phyloP scores from a whole-genome alignment of 1,140 invertebrate genomes.

The Trialeurodes vaporariorum region DNA sequence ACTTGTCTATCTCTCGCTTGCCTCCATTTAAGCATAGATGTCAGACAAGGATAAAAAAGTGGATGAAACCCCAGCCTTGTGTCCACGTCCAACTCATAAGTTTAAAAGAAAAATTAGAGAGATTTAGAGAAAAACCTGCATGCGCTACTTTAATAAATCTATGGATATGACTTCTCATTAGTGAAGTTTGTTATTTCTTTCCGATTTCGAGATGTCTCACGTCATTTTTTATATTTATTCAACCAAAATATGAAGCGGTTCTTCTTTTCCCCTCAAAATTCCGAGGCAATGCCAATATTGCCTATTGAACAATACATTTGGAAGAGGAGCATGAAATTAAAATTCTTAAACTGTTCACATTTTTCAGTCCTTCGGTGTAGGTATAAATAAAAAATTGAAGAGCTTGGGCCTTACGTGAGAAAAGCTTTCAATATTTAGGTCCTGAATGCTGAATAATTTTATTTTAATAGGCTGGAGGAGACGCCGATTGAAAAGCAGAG shows the following conservation, averaged over 20 bases:
- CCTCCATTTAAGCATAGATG: neutral
- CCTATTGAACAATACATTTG: no score
- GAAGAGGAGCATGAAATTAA: neutral
- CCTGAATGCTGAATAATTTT: neutral
- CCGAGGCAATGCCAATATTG: no score
- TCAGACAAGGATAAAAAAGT: neutral
- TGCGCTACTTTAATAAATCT: no score
- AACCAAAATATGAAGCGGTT: neutral
- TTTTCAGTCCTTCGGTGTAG: neutral
- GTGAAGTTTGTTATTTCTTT: no score
- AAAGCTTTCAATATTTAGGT: neutral
- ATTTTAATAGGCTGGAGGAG: neutral
- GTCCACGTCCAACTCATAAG: no score
- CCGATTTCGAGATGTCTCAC: no score
- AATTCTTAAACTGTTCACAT: neutral
- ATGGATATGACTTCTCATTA: no score
- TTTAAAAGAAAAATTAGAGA: no score
- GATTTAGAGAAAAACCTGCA: no score
- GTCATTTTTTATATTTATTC: neutral
- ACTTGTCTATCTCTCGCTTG: no score
- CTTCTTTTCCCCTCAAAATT: no score
- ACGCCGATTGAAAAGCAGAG: neutral
- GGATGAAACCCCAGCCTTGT: no score
- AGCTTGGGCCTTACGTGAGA: neutral
- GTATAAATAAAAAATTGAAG: neutral